Evolutionary conservation across 2,888 invertebrate species (phyloP), one percentile per base, ranked within the genome.

Genomic region (Noctua pronuba): DNA sequence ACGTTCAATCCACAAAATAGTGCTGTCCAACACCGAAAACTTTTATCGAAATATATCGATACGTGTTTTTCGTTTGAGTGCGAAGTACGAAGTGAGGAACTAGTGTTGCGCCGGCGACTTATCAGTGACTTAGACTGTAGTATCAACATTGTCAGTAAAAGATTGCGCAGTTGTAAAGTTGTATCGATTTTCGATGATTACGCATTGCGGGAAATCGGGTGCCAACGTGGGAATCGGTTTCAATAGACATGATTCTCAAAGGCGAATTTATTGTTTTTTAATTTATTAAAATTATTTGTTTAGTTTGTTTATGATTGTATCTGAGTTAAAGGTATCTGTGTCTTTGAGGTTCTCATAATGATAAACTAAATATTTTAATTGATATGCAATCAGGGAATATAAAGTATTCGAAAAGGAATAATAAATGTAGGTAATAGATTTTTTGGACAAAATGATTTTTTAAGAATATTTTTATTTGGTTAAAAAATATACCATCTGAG

Each of bases 181-280:
- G 82, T 92, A 91, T 92, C 91, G 91, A 92, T 92, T 92, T 91
- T 89, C 86, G 89, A 88, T 90, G 87, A 90, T 84, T 86, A 82
- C 81, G 88, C 86, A 81, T 82, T 86, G 72, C 78, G 16, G 71
- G 84, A 84, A 87, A 78, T 88, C 79, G 65, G 49, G 41, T 80
- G 77, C 21, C 75, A 74, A 83, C 82, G 82, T 87, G 86, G 84
- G 87, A 88, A 87, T 86, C 55, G 31, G 58, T 49, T 64, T 44
- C 38, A 66, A 68, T 38, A 66, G 64, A 38, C 55, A 44, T 38
- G 35, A 38, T 41, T 58, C 2, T 52, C 13, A 31, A 64, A 52
- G 6, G 35, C n/a, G 41, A 49, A 28, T 55, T 66, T 64, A 69
- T 71, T 68, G n/a, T 64, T 75, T 69, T 35, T 16, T 8, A 55